Evolutionary conservation across 2,113 vertebrate species (phyloP).

Genomic region (Corynorhinus townsendii): DNA sequence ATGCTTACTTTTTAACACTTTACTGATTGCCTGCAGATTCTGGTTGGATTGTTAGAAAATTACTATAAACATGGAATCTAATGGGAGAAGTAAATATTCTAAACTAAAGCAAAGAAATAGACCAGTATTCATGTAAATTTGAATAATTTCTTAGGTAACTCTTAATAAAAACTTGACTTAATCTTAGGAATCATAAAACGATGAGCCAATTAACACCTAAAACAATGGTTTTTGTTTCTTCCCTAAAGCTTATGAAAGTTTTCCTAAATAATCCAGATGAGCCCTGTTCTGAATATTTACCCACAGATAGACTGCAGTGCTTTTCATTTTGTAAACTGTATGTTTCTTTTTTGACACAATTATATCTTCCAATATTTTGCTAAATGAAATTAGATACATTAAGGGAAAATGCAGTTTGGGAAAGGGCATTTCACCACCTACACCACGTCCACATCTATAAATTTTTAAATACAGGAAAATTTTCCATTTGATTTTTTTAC

Average conservation of each 20-base stretch:
- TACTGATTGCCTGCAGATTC: constrained; percentile 23
- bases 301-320: neutral
- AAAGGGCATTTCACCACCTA: neutral
- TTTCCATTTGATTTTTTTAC: constrained; percentile 38
- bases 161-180: neutral
- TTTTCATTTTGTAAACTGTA: neutral
- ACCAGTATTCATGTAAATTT: neutral
- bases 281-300: neutral
- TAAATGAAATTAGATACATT: neutral
- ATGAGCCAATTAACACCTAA: neutral
- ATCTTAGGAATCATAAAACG: neutral
- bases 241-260: constrained; percentile 17
- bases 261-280: neutral
- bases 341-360: neutral
- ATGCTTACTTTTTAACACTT: neutral
- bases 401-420: neutral
- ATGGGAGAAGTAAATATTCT: neutral
- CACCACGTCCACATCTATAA: neutral
- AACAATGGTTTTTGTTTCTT: neutral
- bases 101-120: neutral
- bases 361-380: neutral
- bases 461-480: neutral
- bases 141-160: neutral
- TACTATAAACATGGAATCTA: neutral
- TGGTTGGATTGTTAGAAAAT: neutral